phyloP scores from a whole-genome alignment of 2,797 vertebrate genomes.

The Sciurus carolinensis region DNA sequence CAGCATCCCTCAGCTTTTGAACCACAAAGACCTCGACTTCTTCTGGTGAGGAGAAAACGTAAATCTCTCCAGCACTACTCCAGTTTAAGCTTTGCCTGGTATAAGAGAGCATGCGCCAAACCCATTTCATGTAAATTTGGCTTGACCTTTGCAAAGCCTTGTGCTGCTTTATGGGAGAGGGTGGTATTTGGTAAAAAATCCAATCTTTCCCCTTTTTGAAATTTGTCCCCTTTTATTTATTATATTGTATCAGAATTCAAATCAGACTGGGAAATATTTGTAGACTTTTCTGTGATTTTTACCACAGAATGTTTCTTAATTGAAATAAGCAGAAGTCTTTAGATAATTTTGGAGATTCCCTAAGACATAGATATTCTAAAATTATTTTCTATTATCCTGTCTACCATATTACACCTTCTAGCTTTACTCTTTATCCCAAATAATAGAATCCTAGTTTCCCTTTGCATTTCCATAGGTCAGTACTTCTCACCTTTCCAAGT shows the following conservation, averaged over 20 bases:
- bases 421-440: slow-evolving; percentile 75
- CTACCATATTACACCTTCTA: slow-evolving; percentile 65
- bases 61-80: slow-evolving; percentile 89
- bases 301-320: slow-evolving; percentile 76
- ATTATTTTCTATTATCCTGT: slow-evolving; percentile 71
- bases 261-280: slow-evolving; percentile 67
- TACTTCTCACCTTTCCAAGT: slow-evolving; percentile 72
- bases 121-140: slow-evolving; percentile 87
- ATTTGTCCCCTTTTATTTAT: slow-evolving; percentile 74
- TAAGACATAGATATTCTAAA: slow-evolving; percentile 64
- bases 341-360: slow-evolving; percentile 79
- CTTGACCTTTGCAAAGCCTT: slow-evolving; percentile 86
- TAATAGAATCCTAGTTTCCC: slow-evolving; percentile 80
- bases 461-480: slow-evolving; percentile 68
- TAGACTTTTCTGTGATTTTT: slow-evolving; percentile 83
- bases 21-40: slow-evolving; percentile 91
- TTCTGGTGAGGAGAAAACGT: slow-evolving; percentile 91
- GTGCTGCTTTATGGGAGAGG: slow-evolving; percentile 88
- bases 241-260: slow-evolving; percentile 72
- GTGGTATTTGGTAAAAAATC: slow-evolving; percentile 84
- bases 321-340: slow-evolving; percentile 74
- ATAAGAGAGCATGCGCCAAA: slow-evolving; percentile 89
- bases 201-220: slow-evolving; percentile 82
- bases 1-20: slow-evolving; percentile 91
- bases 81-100: slow-evolving; percentile 89